Conservation (phyloP, 2,113 vertebrate species). For the Oryzias melastigma region DNA sequence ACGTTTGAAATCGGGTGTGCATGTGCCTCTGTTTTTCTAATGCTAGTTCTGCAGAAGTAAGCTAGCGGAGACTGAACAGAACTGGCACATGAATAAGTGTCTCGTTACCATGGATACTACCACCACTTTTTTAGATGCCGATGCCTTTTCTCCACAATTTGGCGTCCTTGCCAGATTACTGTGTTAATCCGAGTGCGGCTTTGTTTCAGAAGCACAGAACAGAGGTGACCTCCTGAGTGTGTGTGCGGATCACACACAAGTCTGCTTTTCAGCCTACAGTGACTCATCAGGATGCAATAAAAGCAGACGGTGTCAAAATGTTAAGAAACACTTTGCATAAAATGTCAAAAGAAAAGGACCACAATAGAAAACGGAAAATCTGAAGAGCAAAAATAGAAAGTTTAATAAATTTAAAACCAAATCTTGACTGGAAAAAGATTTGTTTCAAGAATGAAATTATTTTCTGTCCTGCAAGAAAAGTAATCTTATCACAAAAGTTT, state of each 20-base stretch:
- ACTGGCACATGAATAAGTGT: conserved; percentile 50
- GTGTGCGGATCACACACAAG: background rate
- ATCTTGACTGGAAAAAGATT: too few species aligned
- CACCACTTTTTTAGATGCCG: conserved; percentile 42
- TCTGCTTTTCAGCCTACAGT: conserved; percentile 10
- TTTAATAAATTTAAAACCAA: too few species aligned
- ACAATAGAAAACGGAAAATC: background rate
- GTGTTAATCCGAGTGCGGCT: conserved; percentile 56
- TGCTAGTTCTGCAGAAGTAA: conserved; percentile 1
- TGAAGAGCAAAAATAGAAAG: too few species aligned
- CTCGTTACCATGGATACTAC: conserved; percentile 73
- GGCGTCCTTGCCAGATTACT: conserved; percentile 49
- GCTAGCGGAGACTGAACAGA: conserved; percentile 18
- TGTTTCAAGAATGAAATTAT: too few species aligned
- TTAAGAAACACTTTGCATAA: background rate
- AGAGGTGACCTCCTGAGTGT: conserved; percentile 27
- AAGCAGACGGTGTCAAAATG: conserved; percentile 6
- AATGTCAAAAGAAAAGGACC: background rate
- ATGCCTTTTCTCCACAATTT: conserved; percentile 38
- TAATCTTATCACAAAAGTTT: too few species aligned
- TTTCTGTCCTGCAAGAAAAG: too few species aligned
- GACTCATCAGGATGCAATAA: background rate
- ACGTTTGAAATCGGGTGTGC: too few species aligned
- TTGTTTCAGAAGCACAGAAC: conserved; percentile 48
- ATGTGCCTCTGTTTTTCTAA: too few species aligned